Conservation (phyloP, 1,140 invertebrate genomes). For the Andrena cerasifolii region DNA sequence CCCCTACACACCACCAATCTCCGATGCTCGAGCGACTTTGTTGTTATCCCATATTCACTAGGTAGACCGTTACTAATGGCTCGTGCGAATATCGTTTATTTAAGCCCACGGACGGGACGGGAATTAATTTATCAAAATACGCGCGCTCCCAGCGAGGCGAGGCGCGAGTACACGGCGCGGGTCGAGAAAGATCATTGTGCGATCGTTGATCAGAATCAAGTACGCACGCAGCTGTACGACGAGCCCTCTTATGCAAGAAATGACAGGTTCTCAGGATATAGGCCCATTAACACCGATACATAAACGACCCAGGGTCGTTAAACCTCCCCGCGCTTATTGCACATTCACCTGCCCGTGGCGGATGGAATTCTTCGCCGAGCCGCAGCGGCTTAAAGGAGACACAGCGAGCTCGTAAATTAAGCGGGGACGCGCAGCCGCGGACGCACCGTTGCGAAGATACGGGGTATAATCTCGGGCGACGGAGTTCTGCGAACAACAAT, state of each 20-base stretch:
- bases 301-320: slow-evolving; percentile 20
- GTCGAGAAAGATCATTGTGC: slow-evolving; percentile 36
- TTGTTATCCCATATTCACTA: not conserved
- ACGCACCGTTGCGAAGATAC: too few species aligned
- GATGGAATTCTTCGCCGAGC: not conserved
- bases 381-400: not conserved
- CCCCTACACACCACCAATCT: too few species aligned
- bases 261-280: slow-evolving; percentile 6
- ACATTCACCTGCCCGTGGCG: slow-evolving; percentile 1
- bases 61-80: slow-evolving; percentile 4
- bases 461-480: too few species aligned
- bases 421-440: too few species aligned
- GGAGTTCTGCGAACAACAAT: too few species aligned
- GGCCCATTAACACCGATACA: slow-evolving; percentile 24
- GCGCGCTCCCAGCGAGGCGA: not conserved
- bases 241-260: slow-evolving; percentile 17
- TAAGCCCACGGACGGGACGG: slow-evolving; percentile 5
- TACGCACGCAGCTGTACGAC: slow-evolving; percentile 29
- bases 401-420: not conserved
- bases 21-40: too few species aligned
- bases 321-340: slow-evolving; percentile 5
- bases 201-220: slow-evolving; percentile 29
- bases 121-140: slow-evolving; percentile 54
- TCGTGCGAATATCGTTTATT: not conserved
- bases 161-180: slow-evolving; percentile 1